Conservation (phyloP, 2,113 vertebrate genomes). For the Mobula birostris region DNA sequence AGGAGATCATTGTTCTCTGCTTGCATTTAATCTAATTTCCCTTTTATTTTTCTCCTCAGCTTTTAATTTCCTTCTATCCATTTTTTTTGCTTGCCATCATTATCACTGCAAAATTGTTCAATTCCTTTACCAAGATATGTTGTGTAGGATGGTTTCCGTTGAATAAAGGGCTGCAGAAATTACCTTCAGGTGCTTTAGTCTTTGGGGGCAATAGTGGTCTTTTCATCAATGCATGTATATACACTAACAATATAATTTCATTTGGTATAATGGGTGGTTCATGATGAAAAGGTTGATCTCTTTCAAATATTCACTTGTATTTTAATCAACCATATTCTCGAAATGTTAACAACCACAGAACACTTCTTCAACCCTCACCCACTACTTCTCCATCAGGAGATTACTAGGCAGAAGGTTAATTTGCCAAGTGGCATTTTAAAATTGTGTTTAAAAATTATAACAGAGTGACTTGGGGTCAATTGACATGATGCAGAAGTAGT, state of each 20-base stretch:
- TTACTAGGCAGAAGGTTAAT: background rate
- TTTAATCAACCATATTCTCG: background rate
- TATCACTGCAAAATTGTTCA: background rate
- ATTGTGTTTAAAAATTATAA: background rate
- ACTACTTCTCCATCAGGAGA: background rate
- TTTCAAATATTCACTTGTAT: background rate
- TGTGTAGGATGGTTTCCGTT: background rate
- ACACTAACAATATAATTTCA: background rate
- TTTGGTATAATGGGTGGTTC: too few species aligned
- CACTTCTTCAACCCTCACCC: too few species aligned
- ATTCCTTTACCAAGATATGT: background rate
- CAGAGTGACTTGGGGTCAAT: background rate
- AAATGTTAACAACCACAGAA: too few species aligned
- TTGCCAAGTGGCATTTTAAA: background rate
- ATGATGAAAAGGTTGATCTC: constrained; percentile 4
- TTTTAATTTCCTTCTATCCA: background rate
- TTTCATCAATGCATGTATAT: background rate
- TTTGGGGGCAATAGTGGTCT: background rate
- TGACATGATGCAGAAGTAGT: background rate
- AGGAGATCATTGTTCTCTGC: background rate
- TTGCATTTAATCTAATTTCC: background rate
- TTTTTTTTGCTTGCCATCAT: background rate
- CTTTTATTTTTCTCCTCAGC: background rate
- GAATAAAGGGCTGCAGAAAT: background rate
- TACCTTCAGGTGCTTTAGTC: background rate